Percentiles rank a stretch among this genome's conserved stretches.
phyloP scores from a whole-genome alignment of 2,113 vertebrate genomes.

The Malaclemys terrapin region DNA sequence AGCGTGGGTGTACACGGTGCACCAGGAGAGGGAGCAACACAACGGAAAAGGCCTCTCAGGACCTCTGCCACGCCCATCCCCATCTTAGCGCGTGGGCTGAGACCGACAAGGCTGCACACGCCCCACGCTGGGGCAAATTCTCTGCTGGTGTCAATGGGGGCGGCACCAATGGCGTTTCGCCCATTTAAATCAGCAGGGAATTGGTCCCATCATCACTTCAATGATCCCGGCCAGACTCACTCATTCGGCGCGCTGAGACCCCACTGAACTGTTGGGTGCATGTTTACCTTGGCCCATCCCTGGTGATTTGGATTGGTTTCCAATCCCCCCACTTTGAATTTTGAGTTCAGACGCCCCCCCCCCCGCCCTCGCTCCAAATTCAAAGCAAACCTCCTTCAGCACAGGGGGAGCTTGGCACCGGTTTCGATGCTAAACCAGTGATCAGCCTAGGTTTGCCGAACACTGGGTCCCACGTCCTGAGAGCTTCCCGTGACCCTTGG shows the following conservation, averaged over 20 bases:
- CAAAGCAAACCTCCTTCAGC: background rate
- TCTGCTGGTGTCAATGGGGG: background rate
- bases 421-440: background rate
- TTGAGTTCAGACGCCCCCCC: background rate
- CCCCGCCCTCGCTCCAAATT: background rate
- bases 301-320: background rate
- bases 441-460: too few relatives aligned
- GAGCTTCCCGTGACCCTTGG: too few relatives aligned
- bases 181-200: too few relatives aligned
- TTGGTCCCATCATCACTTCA: background rate
- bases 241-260: background rate
- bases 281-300: background rate
- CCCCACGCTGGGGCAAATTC: background rate
- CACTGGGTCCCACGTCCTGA: too few relatives aligned
- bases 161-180: background rate
- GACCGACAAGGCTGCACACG: background rate
- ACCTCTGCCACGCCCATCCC: background rate
- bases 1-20: too few relatives aligned
- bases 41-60: background rate
- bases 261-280: too few relatives aligned
- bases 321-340: background rate
- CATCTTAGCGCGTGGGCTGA: background rate
- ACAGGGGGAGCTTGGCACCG: background rate
- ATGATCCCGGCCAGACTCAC: background rate
- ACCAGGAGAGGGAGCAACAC: background rate